Conservation (phyloP, 2,797 vertebrate species). For the Dallia pectoralis region DNA sequence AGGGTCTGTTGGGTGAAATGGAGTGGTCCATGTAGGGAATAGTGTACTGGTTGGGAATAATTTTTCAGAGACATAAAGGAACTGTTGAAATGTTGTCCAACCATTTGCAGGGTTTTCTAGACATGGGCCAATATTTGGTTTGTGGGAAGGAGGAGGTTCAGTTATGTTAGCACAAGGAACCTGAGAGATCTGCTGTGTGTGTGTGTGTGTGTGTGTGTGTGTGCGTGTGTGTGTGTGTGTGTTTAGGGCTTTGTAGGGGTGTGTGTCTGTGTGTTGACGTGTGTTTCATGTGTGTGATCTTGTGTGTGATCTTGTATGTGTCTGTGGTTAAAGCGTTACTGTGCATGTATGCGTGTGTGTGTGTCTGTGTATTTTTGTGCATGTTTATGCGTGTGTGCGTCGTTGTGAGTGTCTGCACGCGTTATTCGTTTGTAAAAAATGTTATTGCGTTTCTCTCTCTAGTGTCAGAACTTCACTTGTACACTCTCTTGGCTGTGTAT, state of each 20-base stretch:
- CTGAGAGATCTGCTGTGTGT: constrained; percentile 42
- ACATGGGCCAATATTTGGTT: constrained; percentile 72
- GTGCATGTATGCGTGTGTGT: no score
- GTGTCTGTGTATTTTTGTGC: no score
- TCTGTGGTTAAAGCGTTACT: no score
- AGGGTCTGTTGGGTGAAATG: no score
- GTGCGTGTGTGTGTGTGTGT: background rate
- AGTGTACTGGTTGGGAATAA: no score
- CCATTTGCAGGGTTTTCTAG: constrained; percentile 56
- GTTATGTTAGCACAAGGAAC: constrained; percentile 50
- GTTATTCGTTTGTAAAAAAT: no score
- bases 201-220: constrained; percentile 10
- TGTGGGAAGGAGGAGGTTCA: constrained; percentile 60
- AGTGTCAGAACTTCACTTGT: no score
- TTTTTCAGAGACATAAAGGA: constrained; percentile 17
- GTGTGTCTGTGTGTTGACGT: background rate
- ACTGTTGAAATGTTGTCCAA: constrained; percentile 44
- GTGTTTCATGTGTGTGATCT: background rate
- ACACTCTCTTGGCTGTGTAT: no score
- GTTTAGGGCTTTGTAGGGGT: background rate
- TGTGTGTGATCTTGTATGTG: constrained; percentile 18
- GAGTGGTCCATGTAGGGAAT: no score
- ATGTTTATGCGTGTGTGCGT: no score
- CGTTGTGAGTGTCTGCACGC: no score
- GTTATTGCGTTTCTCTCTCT: no score